phyloP scores from a whole-genome alignment of 2,113 vertebrate genomes.

The Lasiurus cinereus region DNA sequence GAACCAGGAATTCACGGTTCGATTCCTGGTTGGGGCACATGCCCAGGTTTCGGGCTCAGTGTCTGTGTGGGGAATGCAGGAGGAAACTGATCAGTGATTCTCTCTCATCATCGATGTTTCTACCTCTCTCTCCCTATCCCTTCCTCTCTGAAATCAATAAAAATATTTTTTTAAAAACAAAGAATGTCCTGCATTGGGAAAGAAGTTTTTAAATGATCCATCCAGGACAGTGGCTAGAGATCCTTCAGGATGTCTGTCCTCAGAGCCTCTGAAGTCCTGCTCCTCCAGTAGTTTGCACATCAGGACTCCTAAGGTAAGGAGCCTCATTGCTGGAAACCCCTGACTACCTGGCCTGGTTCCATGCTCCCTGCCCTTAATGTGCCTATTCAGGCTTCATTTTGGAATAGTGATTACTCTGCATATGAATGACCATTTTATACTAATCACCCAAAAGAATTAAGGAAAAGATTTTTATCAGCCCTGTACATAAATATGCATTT shows the following conservation, averaged over 20 bases:
- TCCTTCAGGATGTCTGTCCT: background rate
- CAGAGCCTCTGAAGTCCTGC: background rate
- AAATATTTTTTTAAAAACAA: no score
- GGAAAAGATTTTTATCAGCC: background rate
- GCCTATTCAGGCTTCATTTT: slow-evolving; percentile 1
- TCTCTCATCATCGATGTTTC: no score
- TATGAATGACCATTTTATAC: slow-evolving; percentile 37
- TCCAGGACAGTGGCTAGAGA: slow-evolving; percentile 1
- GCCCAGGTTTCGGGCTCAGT: no score
- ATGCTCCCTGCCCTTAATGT: background rate
- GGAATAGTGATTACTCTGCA: slow-evolving; percentile 59
- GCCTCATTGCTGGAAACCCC: background rate
- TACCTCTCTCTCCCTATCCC: no score
- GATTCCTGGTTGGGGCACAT: no score
- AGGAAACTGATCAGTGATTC: no score
- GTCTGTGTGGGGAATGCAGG: no score
- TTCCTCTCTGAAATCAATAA: no score
- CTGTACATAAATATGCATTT: background rate
- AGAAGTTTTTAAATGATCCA: slow-evolving; percentile 30
- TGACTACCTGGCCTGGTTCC: slow-evolving; percentile 37
- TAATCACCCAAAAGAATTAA: slow-evolving; percentile 56
- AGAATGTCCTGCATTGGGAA: background rate
- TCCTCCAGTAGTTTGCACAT: background rate
- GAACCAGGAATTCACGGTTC: no score
- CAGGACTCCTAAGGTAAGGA: background rate